Conservation (phyloP, 2,888 invertebrate species). For the Heliconius hortense region DNA sequence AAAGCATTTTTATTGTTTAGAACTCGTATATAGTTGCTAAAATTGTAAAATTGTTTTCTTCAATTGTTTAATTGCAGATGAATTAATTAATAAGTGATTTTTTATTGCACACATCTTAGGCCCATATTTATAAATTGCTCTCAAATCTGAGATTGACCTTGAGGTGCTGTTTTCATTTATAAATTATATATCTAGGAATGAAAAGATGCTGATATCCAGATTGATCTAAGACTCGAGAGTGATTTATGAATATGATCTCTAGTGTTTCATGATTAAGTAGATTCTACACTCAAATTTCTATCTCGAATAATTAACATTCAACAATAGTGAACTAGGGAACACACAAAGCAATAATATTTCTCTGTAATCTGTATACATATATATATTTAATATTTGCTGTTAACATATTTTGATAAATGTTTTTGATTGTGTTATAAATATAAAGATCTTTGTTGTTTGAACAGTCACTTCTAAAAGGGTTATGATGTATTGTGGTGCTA, state of each 20-base stretch:
- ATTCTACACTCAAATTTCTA: conserved; percentile 33
- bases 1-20: conserved; percentile 19
- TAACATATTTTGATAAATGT: conserved; percentile 41
- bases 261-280: conserved; percentile 6
- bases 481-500: conserved; percentile 75
- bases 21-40: no score
- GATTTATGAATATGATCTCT: background rate
- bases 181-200: no score
- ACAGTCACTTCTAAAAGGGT: conserved; percentile 62
- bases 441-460: conserved; percentile 40
- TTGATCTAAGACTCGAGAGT: no score
- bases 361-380: conserved; percentile 41
- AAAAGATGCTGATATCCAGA: no score
- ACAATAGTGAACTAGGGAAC: conserved; percentile 43
- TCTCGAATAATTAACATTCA: conserved; percentile 41
- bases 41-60: conserved; percentile 1
- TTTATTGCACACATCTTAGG: conserved; percentile 4
- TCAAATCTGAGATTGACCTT: no score
- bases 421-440: conserved; percentile 40
- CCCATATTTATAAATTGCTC: no score
- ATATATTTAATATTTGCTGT: conserved; percentile 38
- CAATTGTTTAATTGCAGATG: background rate
- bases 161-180: no score
- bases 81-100: background rate
- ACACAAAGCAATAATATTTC: conserved; percentile 60